These are phyloP conservation scores for Rhyacophila evoluta DNA, from an alignment of 2,888 invertebrate genomes.

Conservation along the genomic window DNA sequence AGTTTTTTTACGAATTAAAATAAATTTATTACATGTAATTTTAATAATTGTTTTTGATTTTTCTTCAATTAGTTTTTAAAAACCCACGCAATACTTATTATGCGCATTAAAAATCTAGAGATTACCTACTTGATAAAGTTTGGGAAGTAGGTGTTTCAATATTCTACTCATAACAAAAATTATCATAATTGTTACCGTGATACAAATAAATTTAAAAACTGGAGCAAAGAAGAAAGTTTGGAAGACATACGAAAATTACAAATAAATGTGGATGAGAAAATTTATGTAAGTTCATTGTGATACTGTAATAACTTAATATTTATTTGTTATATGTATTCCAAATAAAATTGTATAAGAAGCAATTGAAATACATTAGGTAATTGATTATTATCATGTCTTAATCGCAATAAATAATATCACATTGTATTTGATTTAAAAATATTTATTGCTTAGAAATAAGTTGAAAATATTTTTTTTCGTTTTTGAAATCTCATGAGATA, in stretches of 20 bases:
- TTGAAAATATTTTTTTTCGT: too few relatives aligned
- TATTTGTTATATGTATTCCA: too few relatives aligned
- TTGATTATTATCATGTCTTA: too few relatives aligned
- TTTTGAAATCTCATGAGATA: too few relatives aligned
- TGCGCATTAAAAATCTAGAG: background rate
- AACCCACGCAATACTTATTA: background rate
- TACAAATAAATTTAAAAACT: background rate
- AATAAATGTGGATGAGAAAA: background rate
- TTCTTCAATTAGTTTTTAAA: background rate
- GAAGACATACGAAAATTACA: background rate
- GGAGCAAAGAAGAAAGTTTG: constrained; percentile 1
- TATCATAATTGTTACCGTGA: constrained; percentile 11
- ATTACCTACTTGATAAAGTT: background rate
- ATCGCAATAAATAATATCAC: too few relatives aligned
- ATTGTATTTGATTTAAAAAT: too few relatives aligned
- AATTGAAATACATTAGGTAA: too few relatives aligned
- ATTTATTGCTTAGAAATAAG: too few relatives aligned
- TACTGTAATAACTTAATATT: background rate
- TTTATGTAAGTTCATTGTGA: background rate
- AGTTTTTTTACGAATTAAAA: too few relatives aligned
- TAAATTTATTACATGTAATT: background rate
- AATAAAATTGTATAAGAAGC: too few relatives aligned
- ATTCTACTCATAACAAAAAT: background rate
- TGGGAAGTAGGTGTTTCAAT: constrained; percentile 15
- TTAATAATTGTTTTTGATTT: background rate